A percentile compares a stretch with the other conserved stretches of the same genome.
Evolutionary conservation across 64 coral and sea anemone genomes (phyloP).

Genomic region (Montipora efflorescens): DNA sequence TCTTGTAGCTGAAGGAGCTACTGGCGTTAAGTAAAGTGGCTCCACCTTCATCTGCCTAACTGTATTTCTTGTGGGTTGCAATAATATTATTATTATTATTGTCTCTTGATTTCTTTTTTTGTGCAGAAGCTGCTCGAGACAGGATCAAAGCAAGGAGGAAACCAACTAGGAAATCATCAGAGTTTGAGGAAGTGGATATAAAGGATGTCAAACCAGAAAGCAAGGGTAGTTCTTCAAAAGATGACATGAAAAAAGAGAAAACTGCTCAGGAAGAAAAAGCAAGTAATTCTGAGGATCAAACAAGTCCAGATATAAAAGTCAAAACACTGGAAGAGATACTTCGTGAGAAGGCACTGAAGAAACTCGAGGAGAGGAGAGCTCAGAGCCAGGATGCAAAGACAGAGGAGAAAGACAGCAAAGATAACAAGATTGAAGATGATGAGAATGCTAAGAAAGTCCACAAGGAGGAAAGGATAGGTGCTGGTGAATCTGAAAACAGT

Average conservation of each 20-base stretch:
- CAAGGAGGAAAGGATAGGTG: background rate
- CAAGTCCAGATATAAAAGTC: conserved; percentile 71
- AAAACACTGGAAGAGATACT: conserved; percentile 92
- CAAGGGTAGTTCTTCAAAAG: conserved; percentile 42
- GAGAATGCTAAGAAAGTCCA: background rate
- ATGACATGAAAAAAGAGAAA: conserved; percentile 31
- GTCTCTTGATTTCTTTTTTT: background rate
- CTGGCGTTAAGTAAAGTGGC: too few relatives aligned
- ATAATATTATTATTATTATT: background rate
- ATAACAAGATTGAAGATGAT: background rate
- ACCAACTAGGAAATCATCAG: conserved; percentile 35
- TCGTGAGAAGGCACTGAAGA: conserved; percentile 88
- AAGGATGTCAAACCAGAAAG: conserved; percentile 45
- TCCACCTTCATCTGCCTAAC: too few relatives aligned
- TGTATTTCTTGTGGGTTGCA: background rate
- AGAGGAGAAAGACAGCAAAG: conserved; percentile 2
- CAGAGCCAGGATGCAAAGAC: conserved; percentile 13
- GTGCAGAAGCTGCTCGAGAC: background rate
- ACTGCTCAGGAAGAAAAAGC: conserved; percentile 27
- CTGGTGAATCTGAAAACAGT: background rate
- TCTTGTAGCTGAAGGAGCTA: too few relatives aligned
- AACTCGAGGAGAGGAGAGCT: conserved; percentile 77
- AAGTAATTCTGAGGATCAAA: conserved; percentile 21
- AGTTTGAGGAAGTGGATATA: conserved; percentile 39
- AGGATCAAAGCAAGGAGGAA: conserved; percentile 30